Evolutionary conservation across 2,113 vertebrate species (phyloP).

Genomic region (Hiodon alosoides): DNA sequence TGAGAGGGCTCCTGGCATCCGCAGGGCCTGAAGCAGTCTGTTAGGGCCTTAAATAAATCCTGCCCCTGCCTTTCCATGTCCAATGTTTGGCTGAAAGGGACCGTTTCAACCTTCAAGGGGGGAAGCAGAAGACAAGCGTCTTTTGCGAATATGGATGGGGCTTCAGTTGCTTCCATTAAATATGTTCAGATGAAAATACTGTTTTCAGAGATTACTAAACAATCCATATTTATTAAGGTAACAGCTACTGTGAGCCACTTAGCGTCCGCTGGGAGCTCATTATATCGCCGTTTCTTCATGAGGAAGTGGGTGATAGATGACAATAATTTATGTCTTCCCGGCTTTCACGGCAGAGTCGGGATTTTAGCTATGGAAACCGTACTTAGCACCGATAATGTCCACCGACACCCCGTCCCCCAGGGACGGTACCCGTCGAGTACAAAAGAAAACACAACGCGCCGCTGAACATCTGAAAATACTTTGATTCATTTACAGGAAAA

Average conservation of each 20-base stretch:
- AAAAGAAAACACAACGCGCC: too few relatives aligned
- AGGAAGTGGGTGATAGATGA: constrained; percentile 14
- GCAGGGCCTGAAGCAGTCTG: background rate
- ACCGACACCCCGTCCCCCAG: background rate
- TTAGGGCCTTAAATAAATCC: background rate
- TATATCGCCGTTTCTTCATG: constrained; percentile 5
- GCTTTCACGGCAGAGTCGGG: background rate
- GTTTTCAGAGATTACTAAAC: constrained; percentile 13
- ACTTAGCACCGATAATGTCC: constrained; percentile 8
- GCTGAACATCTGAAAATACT: too few relatives aligned
- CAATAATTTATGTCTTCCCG: constrained; percentile 5
- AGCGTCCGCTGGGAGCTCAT: constrained; percentile 11
- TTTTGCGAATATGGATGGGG: constrained; percentile 14
- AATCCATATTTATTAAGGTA: constrained; percentile 19
- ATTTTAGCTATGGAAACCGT: background rate
- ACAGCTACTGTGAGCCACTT: background rate
- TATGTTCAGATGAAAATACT: constrained; percentile 3
- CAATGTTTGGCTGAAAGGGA: background rate
- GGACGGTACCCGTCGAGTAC: too few relatives aligned
- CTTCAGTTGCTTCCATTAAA: background rate
- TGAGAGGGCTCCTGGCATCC: background rate
- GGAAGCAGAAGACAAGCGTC: background rate
- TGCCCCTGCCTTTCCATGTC: background rate
- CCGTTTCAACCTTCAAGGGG: background rate
- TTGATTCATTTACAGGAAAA: too few relatives aligned